Evolutionary conservation across 2,113 vertebrate genomes (phyloP).

Genomic region (Melanerpes aurifrons): DNA sequence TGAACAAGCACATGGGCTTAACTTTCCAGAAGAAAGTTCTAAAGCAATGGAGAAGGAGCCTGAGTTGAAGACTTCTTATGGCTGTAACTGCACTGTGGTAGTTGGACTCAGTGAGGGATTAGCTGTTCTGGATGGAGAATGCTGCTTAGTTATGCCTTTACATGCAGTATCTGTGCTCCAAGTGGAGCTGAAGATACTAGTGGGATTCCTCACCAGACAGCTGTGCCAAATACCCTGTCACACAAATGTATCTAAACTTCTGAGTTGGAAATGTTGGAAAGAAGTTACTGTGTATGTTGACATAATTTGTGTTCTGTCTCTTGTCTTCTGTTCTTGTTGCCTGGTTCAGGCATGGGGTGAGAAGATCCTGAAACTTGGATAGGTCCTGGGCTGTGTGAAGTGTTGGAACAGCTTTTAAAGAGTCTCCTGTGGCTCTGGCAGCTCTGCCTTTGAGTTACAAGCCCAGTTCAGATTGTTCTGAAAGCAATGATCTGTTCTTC

Average conservation of each 20-base stretch:
- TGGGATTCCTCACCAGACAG: not conserved
- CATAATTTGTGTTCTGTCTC: not conserved
- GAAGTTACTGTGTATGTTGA: conserved; percentile 42
- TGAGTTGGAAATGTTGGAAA: conserved; percentile 26
- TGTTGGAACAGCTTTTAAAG: not conserved
- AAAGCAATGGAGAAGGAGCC: conserved; percentile 18
- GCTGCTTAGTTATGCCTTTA: conserved; percentile 57
- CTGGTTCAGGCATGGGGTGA: conserved; percentile 1
- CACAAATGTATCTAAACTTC: conserved; percentile 1
- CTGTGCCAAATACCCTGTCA: conserved; percentile 64
- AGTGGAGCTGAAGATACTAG: conserved; percentile 24
- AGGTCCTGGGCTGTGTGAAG: not conserved
- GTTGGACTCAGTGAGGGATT: not conserved
- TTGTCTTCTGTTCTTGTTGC: conserved; percentile 18
- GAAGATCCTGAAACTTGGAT: not conserved
- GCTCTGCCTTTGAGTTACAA: not conserved
- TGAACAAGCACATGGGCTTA: not conserved
- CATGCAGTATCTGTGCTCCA: conserved; percentile 52
- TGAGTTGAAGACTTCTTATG: not conserved
- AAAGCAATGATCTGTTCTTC: not conserved
- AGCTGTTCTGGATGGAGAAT: conserved; percentile 34
- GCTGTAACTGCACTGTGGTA: not conserved
- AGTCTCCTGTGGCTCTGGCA: not conserved
- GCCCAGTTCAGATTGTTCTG: not conserved
- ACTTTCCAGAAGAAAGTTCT: conserved; percentile 23